Base-by-base conservation (phyloP, 2,113 vertebrate genomes). In the Saccopteryx leptura region DNA sequence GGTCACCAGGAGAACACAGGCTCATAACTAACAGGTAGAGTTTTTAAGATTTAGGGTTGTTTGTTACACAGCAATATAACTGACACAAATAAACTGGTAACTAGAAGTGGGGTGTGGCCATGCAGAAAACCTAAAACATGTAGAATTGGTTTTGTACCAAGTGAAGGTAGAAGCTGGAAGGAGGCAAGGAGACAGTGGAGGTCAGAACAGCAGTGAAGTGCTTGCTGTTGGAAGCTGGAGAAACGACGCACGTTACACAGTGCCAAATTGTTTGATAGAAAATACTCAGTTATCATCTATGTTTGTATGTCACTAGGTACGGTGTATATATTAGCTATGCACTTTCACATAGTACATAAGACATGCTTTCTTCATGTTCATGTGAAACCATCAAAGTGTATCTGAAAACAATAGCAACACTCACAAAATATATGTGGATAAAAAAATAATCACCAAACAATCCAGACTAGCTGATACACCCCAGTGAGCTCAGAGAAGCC, bases 401-500 rank as follows among this genome's bases (percentile, higher is more conserved):
- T 24, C 60, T 52, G 52, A 88, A 91, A 95, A 94, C 15, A 85
- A 80, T 31, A 88, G 63, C 46, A 92, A 88, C 93, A 84, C 28
- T 89, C 94, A 78, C 28, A 92, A 92, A 80, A 54, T 84, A 1
- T 81, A 48, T 71, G 14, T 48, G 9, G 21, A 33, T 76, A 87
- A 90, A 92, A 68, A 72, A 69, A 56, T 58, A 61, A 71, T 7
- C 60, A 81, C 23, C 23, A 76, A 90, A 76, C 28, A 28, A 56
- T 81, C 48, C 80, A 54, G 39, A 28, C 24, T 39, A 81, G 54
- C 66, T 90, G 75, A 75, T 68, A 65, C 52, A 85, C 23, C 50
- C 56, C 11, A 87, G 76, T 98, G 66, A 98, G 95, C 93, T 98
- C 97, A 97, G 92, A 97, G 58, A 96, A 96, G 92, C 96, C 96